A percentile compares a stretch with the other conserved stretches of the same genome.
Evolutionary conservation across 2,888 invertebrate species (phyloP).

Genomic region (Rhogogaster chlorosoma): DNA sequence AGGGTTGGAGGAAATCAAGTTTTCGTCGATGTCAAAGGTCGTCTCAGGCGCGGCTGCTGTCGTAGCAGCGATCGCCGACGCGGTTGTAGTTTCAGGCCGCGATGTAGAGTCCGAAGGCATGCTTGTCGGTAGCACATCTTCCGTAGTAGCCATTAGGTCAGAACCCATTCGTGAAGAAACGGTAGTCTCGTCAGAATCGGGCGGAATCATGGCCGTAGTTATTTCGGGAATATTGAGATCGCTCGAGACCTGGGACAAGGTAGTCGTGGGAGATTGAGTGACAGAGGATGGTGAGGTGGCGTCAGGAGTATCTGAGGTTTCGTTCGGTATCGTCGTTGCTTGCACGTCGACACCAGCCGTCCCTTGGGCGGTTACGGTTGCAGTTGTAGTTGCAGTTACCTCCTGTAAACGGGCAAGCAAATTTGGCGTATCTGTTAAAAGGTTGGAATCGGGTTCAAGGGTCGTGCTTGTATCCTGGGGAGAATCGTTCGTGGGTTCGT

Average conservation of each 20-base stretch:
- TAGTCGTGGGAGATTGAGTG: conserved; percentile 69
- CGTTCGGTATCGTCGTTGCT: conserved; percentile 63
- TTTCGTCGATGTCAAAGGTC: conserved; percentile 34
- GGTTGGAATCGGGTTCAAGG: conserved; percentile 63
- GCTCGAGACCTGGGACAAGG: conserved; percentile 51
- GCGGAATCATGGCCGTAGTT: conserved; percentile 50
- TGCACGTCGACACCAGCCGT: conserved; percentile 72
- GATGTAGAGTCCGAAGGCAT: conserved; percentile 44
- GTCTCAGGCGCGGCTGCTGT: conserved; percentile 44
- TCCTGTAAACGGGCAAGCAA: conserved; percentile 76
- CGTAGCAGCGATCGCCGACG: conserved; percentile 33
- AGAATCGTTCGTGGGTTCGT: conserved; percentile 58
- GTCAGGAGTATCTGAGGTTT: conserved; percentile 66
- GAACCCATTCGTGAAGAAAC: conserved; percentile 54
- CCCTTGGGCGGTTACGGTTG: conserved; percentile 73
- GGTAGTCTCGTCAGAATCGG: conserved; percentile 50
- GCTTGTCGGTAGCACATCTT: conserved; percentile 48
- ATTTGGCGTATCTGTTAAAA: conserved; percentile 67
- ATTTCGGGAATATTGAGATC: conserved; percentile 52
- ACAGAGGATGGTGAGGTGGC: conserved; percentile 78
- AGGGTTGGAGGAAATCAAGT: conserved; percentile 6
- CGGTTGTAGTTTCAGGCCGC: conserved; percentile 47
- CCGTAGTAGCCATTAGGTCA: conserved; percentile 46
- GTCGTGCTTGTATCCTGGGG: conserved; percentile 54
- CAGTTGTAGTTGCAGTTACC: conserved; percentile 65